Percentiles rank a stretch among this genome's conserved stretches.
Evolutionary conservation across 2,113 vertebrate species (phyloP).

Genomic region (Oncorhynchus masou): DNA sequence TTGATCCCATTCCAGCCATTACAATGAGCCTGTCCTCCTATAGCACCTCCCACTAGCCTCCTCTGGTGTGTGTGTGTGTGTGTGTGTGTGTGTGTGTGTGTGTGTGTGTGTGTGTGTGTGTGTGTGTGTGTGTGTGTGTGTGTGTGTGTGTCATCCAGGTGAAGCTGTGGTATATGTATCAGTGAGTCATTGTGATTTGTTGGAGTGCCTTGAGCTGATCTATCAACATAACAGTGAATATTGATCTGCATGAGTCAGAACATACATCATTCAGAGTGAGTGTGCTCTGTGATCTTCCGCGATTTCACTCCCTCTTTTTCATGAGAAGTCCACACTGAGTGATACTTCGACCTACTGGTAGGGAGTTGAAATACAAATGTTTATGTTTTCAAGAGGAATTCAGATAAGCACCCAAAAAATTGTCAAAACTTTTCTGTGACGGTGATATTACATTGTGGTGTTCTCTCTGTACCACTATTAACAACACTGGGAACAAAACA

Average conservation of each 20-base stretch:
- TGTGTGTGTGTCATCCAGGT: conserved; percentile 8
- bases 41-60: no score
- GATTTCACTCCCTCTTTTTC: background rate
- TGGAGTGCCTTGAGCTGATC: conserved; percentile 25
- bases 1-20: no score
- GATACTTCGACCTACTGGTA: background rate
- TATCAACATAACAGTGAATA: conserved; percentile 11
- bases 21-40: no score
- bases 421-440: conserved; percentile 21
- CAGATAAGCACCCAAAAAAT: conserved; percentile 39
- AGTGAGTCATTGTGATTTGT: background rate
- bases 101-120: no score
- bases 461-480: background rate
- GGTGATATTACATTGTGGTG: background rate
- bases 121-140: background rate
- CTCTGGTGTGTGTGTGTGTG: background rate
- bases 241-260: conserved; percentile 27
- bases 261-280: conserved; percentile 20
- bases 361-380: background rate
- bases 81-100: no score
- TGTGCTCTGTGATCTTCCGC: background rate
- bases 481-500: background rate
- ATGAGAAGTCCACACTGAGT: background rate
- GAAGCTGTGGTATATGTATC: no score
- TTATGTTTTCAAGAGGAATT: conserved; percentile 15